phyloP scores from a whole-genome alignment of 2,113 vertebrate genomes.

The Nothobranchius kuhntae region DNA sequence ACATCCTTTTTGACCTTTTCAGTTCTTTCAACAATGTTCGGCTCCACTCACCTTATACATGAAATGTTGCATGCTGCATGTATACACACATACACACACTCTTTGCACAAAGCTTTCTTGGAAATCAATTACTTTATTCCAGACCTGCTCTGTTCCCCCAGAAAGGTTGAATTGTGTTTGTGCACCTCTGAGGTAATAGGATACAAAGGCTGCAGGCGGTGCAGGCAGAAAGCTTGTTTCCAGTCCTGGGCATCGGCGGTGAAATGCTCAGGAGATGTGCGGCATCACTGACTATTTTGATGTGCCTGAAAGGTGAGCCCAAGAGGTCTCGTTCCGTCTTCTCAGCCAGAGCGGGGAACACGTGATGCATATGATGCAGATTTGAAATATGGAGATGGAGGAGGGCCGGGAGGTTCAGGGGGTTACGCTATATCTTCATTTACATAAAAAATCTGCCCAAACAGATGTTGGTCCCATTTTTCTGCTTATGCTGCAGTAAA shows the following conservation, averaged over 20 bases:
- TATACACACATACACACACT: conserved; percentile 19
- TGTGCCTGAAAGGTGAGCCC: conserved; percentile 46
- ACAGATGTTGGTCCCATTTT: conserved; percentile 53
- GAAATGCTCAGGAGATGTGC: conserved; percentile 52
- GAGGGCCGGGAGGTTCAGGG: not conserved
- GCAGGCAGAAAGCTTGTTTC: conserved; percentile 33
- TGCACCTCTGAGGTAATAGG: conserved; percentile 41
- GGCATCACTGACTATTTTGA: conserved; percentile 52
- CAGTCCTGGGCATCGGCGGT: conserved; percentile 12
- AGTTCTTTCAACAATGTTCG: conserved; percentile 23
- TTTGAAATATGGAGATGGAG: conserved; percentile 16
- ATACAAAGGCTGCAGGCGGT: conserved; percentile 41
- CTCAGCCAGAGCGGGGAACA: conserved; percentile 24
- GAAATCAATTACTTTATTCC: conserved; percentile 53
- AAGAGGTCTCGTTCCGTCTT: conserved; percentile 26
- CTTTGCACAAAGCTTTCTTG: conserved; percentile 15
- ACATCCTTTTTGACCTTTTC: conserved; percentile 70
- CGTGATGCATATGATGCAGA: conserved; percentile 32
- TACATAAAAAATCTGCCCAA: conserved; percentile 40
- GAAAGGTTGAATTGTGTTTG: conserved; percentile 49
- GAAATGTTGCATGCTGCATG: conserved; percentile 17
- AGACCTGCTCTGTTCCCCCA: conserved; percentile 25
- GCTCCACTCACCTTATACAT: conserved; percentile 29
- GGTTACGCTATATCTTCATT: conserved; percentile 41
- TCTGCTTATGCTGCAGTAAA: conserved; percentile 18